Base-by-base conservation (phyloP, 2,797 vertebrate genomes). In the Schizopygopsis malacanthus region DNA sequence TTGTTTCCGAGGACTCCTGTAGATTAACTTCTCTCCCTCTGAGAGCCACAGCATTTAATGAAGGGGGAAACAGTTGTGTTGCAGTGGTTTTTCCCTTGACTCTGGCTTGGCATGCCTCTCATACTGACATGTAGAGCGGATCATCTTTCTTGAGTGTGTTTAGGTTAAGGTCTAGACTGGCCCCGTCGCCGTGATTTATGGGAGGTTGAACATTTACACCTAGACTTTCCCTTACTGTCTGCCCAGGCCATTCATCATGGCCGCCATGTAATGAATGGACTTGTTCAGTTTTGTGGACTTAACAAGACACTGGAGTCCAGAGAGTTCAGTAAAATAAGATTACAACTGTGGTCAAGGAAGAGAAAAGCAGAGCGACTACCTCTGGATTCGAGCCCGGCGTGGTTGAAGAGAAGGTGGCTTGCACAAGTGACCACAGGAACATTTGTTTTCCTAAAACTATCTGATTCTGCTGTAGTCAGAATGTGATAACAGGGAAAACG, bases 181-280 rank as follows among this genome's bases (percentile, higher is more conserved):
- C 92, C 87, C 92, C 92, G 93, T 96, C 95, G 81, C 15, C 79
- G 90, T 96, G 95, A 96, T 96, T 95, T 96, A 96, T 96, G 94
- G 93, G 93, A 95, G 94, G 94, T 95, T 95, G 94, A 95, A 94
- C 94, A 94, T 95, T 96, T 95, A 95, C 94, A 95, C 95, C 95
- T 95, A 91, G 93, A 94, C 95, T 95, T 96, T 95, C 95, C 93
- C 93, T 94, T 95, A 95, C 93, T 94, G 94, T 94, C 94, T 93
- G 94, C 94, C 94, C 94, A 91, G 94, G 94, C 94, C 94, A 95
- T 96, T 96, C 95, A 96, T 96, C 95, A 96, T 67, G 85, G 93
- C 87, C 91, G 93, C 93, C 90, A 93, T 92, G 93, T 95, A 95
- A 95, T 95, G 95, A 95, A 96, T 96, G 94, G 94, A 96, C 94